phyloP scores from a whole-genome alignment of 2,113 vertebrate species.

The Micronisus gabar region DNA sequence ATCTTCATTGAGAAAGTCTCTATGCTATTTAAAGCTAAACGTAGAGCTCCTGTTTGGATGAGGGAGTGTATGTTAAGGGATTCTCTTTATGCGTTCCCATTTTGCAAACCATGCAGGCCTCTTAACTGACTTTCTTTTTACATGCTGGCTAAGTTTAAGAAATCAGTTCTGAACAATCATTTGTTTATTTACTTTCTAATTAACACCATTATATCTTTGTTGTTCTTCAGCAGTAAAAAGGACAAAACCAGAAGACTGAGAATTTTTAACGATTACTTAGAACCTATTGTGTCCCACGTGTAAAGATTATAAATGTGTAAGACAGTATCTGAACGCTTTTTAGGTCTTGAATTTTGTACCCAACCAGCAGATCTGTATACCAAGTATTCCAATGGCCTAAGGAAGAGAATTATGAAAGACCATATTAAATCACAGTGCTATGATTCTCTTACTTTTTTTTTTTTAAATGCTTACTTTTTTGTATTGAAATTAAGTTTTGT shows the following conservation, averaged over 20 bases:
- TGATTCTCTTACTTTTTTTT: background rate
- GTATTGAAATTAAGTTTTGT: background rate
- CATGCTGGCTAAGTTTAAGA: background rate
- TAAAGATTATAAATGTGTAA: background rate
- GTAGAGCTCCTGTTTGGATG: background rate
- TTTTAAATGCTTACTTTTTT: background rate
- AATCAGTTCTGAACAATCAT: background rate
- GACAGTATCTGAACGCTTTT: background rate
- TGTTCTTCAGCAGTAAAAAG: background rate
- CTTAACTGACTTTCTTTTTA: background rate
- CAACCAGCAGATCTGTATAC: background rate
- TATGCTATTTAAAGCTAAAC: background rate
- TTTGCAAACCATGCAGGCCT: background rate
- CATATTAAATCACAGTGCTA: background rate
- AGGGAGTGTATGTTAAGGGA: background rate
- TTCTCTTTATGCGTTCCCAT: background rate
- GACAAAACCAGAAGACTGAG: background rate
- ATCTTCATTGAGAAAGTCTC: background rate
- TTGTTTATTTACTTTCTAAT: background rate
- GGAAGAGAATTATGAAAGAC: background rate
- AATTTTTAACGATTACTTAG: background rate
- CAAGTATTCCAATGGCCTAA: background rate
- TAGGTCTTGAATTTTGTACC: background rate
- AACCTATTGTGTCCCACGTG: fast-evolving
- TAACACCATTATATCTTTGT: background rate